Evolutionary conservation across 2,797 vertebrate species (phyloP).

Genomic region (Acropternis orthonyx): DNA sequence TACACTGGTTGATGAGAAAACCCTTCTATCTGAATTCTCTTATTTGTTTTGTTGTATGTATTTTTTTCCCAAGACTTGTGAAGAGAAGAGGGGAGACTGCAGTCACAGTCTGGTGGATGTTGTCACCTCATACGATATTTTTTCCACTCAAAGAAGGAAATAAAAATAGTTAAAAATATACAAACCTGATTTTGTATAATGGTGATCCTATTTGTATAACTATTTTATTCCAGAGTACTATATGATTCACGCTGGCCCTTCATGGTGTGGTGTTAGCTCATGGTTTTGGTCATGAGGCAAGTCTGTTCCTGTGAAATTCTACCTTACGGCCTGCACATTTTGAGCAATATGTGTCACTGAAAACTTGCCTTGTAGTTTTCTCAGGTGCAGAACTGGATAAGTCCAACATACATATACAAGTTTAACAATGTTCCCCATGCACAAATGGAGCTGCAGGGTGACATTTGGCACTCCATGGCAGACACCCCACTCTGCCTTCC

Average conservation of each 20-base stretch:
- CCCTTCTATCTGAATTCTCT: background rate
- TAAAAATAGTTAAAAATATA: background rate
- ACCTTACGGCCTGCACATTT: background rate
- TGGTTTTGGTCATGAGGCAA: rapidly evolving
- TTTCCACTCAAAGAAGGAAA: background rate
- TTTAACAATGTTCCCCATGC: background rate
- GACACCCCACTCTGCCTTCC: rapidly evolving
- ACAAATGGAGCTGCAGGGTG: background rate
- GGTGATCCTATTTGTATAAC: background rate
- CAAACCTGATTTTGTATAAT: background rate
- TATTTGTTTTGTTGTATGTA: background rate
- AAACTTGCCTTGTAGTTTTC: background rate
- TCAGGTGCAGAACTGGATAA: background rate
- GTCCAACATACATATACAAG: background rate
- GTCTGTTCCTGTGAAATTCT: background rate
- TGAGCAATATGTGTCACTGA: background rate
- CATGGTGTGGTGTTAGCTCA: background rate
- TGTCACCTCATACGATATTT: background rate
- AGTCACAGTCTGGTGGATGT: background rate
- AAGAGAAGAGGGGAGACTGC: background rate
- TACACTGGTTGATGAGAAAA: background rate
- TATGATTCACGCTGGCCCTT: background rate
- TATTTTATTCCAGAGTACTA: background rate
- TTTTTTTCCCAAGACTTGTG: background rate
- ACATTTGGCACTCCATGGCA: background rate